phyloP scores from a whole-genome alignment of 2,888 invertebrate genomes.

The Spodoptera exigua region DNA sequence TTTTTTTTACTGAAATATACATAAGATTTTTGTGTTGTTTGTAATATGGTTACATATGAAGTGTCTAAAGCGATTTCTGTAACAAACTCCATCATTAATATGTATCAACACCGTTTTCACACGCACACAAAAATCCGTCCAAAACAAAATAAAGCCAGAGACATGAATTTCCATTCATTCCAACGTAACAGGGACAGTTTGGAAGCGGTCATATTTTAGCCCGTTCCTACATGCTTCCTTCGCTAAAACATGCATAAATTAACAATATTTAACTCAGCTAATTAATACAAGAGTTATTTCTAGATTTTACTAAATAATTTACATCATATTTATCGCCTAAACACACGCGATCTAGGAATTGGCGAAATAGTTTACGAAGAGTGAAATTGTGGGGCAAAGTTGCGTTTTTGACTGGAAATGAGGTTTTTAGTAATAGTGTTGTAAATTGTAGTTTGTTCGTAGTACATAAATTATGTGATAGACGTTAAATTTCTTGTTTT shows the following conservation, averaged over 20 bases:
- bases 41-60: too few relatives aligned
- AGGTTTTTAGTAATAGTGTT: slow-evolving; percentile 2
- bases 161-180: slow-evolving; percentile 38
- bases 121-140: slow-evolving; percentile 11
- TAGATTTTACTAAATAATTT: slow-evolving; percentile 58
- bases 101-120: slow-evolving; percentile 10
- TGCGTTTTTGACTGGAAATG: slow-evolving; percentile 12
- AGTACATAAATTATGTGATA: too few relatives aligned
- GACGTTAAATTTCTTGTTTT: too few relatives aligned
- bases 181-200: slow-evolving; percentile 43
- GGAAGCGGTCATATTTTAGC: slow-evolving; percentile 40
- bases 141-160: slow-evolving; percentile 5
- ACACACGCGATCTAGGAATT: slow-evolving; percentile 52
- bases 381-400: slow-evolving; percentile 17
- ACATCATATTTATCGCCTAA: slow-evolving; percentile 61
- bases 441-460: neutral
- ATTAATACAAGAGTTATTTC: slow-evolving; percentile 63
- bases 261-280: slow-evolving; percentile 56
- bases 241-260: slow-evolving; percentile 57
- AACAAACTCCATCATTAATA: neutral
- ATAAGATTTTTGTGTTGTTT: too few relatives aligned
- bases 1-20: too few relatives aligned
- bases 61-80: neutral
- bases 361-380: slow-evolving; percentile 41
- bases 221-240: slow-evolving; percentile 35